Conservation (phyloP, 2,888 invertebrate genomes). For the Xylocampa areola region DNA sequence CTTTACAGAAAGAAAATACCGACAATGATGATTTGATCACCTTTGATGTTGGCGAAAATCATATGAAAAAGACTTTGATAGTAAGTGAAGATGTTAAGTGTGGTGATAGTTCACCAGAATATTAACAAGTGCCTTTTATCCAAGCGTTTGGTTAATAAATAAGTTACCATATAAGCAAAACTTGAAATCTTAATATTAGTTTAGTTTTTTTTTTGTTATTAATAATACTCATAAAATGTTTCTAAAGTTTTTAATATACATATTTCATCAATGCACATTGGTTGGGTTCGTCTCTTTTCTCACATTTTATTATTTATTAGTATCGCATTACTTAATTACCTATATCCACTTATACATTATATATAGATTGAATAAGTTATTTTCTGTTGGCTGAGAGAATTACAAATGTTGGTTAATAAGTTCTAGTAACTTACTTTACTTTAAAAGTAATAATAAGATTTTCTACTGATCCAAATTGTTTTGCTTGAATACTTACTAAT, state of each 20-base stretch:
- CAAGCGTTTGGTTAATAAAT: conserved; percentile 59
- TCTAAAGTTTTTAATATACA: conserved; percentile 25
- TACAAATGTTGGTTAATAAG: conserved; percentile 10
- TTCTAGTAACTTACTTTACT: too few species aligned
- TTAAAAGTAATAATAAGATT: conserved; percentile 20
- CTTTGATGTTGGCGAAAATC: conserved; percentile 83
- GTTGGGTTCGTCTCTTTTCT: conserved; percentile 5
- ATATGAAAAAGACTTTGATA: conserved; percentile 73
- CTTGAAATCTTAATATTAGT: conserved; percentile 31
- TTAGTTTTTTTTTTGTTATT: conserved; percentile 53
- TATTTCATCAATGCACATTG: conserved; percentile 31
- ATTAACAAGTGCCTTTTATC: conserved; percentile 80
- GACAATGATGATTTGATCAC: conserved; percentile 79
- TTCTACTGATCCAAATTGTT: conserved; percentile 24
- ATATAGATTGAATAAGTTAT: conserved; percentile 2
- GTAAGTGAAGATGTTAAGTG: conserved; percentile 76
- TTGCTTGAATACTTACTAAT: conserved; percentile 39
- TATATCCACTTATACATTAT: not conserved
- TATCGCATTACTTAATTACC: conserved; percentile 21
- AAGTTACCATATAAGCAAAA: conserved; percentile 72
- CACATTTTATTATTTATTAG: conserved; percentile 11
- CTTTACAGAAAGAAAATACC: conserved; percentile 77
- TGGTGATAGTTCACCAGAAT: conserved; percentile 85
- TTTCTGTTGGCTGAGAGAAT: conserved; percentile 8
- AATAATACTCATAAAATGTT: conserved; percentile 47